Base-by-base conservation (phyloP, 2,113 vertebrate genomes). In the Periophthalmus modestus region DNA sequence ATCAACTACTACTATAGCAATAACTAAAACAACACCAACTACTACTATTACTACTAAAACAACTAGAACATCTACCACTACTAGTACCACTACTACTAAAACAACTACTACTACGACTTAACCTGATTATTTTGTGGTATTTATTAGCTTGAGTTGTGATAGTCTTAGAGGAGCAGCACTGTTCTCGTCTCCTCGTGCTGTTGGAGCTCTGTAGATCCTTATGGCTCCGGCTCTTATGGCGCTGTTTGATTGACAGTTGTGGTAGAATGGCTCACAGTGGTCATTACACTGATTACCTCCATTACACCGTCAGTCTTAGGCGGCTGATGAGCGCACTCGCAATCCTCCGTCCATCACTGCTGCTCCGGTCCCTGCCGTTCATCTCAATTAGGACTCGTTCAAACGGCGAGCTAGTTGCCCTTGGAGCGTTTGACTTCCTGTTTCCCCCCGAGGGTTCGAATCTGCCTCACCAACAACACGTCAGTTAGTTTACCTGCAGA, bases 261-360 rank as follows among this genome's bases (percentile, higher is more conserved):
- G 36, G 16, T 39, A 33, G 68, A 50, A 39, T 52, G 74, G 54
- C 39, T 73, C 59, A 74, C 69, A 36, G 43, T 54, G 57, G 70
- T 73, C 77, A 74, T 82, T 82, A 80, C 48, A 23, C 2, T 71
- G 57, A 75, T 80, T 68, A 73, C 14, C n/a, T 52, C 58, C 43
- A 82, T 79, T 72, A 71, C 34, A 1, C 3, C 18, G 73, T 36
- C 71, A 52, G 52, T 34, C 57, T 23, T 67, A 46, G 21, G 43
- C 50, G 68, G 57, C 61, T 76, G 75, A 85, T 71, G 48, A 74
- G 63, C 68, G 19, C 39, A 33, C 59, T 68, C 23, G 9, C 66
- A 48, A 48, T 67, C 10, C 19, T 68, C 69, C 57, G 50, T 73
- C 72, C 69, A 43, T 75, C 62, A 66, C 63, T 7, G 39, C 39